Base-by-base conservation (phyloP, 2,113 vertebrate genomes). In the Anhinga rufa region DNA sequence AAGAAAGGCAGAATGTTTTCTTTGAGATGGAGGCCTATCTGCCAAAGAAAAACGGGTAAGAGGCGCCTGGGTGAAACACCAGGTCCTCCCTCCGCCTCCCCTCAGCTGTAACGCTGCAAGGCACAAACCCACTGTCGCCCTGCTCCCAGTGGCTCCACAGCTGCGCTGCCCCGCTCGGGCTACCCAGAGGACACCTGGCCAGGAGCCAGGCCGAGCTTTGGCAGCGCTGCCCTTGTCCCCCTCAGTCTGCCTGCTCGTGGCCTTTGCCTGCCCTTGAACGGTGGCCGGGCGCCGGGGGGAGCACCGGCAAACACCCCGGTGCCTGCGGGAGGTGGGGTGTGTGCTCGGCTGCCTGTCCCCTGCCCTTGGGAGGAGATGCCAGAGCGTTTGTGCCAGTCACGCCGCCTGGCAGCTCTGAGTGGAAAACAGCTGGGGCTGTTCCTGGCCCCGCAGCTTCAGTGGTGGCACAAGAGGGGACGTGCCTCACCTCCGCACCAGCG, bases 21-120 rank as follows among this genome's bases (percentile, higher is more conserved):
- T 98, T 98, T 34, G 99, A 99, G 94, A 99, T 99, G 99, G 99
- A 99, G 75, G 97, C 99, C 57, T 99, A 99, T 49, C 98, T 99
- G 95, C 99, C 99, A 25, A 99, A 99, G 98, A 99, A 99, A 97
- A 99, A 99, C 4, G 99, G 99, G 99, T 99, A 86, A 98, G 95
- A 60, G 40, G 38, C 4, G 2, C 28, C 64, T 0, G 5, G 11
- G 3, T 34, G 75, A 48, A 66, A 48, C 66, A 14, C 60, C 64
- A 6, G 20, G 6, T 49, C 60, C 60, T 40, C 54, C 82, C n/a
- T 79, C 34, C 1, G 1, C 16, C 1, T 52, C 75, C 82, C 82
- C 6, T 52, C 7, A 24, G 82, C 54, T 31, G 15, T 22, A 8
- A 51, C 0, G 5, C 88, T 17, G 40, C 61, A 6, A 26, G 70